Evolutionary conservation across 1,140 invertebrate species (phyloP).

Genomic region (Hycleus cichorii): DNA sequence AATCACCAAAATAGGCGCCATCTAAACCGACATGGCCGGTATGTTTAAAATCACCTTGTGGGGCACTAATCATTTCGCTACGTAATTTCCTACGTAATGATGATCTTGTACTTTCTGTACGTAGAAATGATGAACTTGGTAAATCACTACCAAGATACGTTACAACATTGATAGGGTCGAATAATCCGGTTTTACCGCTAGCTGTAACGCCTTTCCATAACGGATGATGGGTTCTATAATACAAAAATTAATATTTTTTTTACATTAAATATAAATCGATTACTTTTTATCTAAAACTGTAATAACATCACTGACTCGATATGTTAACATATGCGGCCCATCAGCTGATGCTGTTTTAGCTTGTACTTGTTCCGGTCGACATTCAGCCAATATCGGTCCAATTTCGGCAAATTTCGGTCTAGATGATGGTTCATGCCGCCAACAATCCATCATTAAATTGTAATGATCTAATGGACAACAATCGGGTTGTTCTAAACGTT

Average conservation of each 20-base stretch:
- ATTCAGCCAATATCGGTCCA: slow-evolving; percentile 68
- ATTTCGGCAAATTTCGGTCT: slow-evolving; percentile 89
- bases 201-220: slow-evolving; percentile 81
- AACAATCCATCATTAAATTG: slow-evolving; percentile 88
- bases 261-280: slow-evolving; percentile 19
- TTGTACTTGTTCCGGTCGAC: slow-evolving; percentile 82
- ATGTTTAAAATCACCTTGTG: slow-evolving; percentile 94
- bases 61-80: slow-evolving; percentile 92
- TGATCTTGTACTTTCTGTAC: slow-evolving; percentile 49
- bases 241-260: not conserved
- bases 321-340: slow-evolving; percentile 66
- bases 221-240: slow-evolving; percentile 37
- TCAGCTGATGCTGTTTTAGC: slow-evolving; percentile 37
- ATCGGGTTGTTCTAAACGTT: slow-evolving; percentile 85
- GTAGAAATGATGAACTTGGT: slow-evolving; percentile 46
- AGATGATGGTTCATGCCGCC: slow-evolving; percentile 85
- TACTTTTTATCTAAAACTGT: slow-evolving; percentile 88
- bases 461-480: slow-evolving; percentile 94
- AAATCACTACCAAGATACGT: slow-evolving; percentile 78
- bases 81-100: slow-evolving; percentile 62
- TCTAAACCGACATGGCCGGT: slow-evolving; percentile 93
- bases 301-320: slow-evolving; percentile 83
- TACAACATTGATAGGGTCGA: slow-evolving; percentile 84
- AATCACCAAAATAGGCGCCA: slow-evolving; percentile 93
- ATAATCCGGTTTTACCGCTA: slow-evolving; percentile 79